Conservation (phyloP, 2,888 invertebrate species). For the Drosophila lacicola region DNA sequence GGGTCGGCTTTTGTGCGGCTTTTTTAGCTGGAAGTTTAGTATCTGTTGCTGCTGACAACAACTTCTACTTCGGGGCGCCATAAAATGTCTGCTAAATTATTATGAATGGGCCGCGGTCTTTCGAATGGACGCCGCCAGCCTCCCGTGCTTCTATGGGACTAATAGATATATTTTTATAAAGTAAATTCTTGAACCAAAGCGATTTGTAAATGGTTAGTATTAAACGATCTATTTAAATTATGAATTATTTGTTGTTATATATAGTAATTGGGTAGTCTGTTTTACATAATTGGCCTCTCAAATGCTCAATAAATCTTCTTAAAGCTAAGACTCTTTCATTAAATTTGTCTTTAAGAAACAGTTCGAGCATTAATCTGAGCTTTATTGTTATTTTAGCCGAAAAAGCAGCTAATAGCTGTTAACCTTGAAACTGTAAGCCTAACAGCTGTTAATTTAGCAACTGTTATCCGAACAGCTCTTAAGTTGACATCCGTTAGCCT, state of each 20-base stretch:
- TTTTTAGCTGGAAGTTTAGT: conserved; percentile 44
- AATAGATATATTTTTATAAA: not conserved
- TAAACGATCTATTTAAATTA: not conserved
- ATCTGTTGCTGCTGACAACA: conserved; percentile 30
- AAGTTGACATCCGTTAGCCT: too few relatives aligned
- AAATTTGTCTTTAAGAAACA: too few relatives aligned
- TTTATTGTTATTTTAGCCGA: too few relatives aligned
- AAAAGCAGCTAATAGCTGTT: too few relatives aligned
- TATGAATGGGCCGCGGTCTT: conserved; percentile 43
- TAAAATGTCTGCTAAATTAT: conserved; percentile 53
- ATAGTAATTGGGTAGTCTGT: too few relatives aligned
- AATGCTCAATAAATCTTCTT: too few relatives aligned
- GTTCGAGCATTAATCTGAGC: too few relatives aligned
- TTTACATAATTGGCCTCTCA: too few relatives aligned
- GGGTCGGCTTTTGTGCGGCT: conserved; percentile 36
- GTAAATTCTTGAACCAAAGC: not conserved
- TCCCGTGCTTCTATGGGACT: conserved; percentile 5
- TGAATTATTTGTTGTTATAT: not conserved
- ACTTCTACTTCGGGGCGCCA: conserved; percentile 15
- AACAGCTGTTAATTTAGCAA: too few relatives aligned
- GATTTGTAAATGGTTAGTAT: not conserved
- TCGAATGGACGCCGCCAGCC: not conserved
- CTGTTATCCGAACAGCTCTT: too few relatives aligned
- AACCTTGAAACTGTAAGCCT: too few relatives aligned
- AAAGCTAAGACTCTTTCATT: too few relatives aligned